Base-by-base conservation (phyloP, 2,888 invertebrate genomes). In the Deilephila porcellus region DNA sequence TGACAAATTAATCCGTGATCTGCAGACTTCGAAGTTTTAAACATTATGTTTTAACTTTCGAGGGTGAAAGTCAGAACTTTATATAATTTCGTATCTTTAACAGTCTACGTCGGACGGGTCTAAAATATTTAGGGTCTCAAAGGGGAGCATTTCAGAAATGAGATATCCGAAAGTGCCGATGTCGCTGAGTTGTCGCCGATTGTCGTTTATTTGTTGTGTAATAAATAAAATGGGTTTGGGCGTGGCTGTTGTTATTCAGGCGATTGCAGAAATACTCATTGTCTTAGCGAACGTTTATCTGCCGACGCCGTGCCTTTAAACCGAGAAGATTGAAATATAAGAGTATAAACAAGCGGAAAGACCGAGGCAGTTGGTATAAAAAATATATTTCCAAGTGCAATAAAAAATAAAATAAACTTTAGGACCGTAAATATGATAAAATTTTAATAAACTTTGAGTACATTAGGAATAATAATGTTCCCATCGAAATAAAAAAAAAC, bases 81-180 rank as follows among this genome's bases (percentile, higher is more conserved):
- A 29, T 29, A 6, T 29, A 62, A 17, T 17, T 29, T 29, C 4
- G 32, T 62, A 62, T 14, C 29, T 62, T 29, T 17, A 62, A 62
- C 25, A 25, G 25, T 25, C 25, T 25, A 25, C 25, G 1, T 20
- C 62, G 29, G 25, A 17, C 8, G 62, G 17, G 3, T 25, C 29
- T 20, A 64, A 37, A 20, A 64, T 11, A 64, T 64, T 64, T n/a
- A 64, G 37, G 1, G 34, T 64, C 37, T 19, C 64, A 20, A 64
- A 37, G n/a, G 19, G n/a, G 5, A 62, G 17, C 29, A 29, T 62
- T 62, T 29, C 29, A 17, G 62, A 62, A 62, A 62, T 63, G 34
- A 34, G 34, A 34, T n/a, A 45, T 11, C 37, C 11, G 3, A 64
- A n/a, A 64, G n/a, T 20, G 37, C 8, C n/a, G n/a, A 37, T 37